Evolutionary conservation across 1,140 invertebrate species (phyloP).

Genomic region (Notospermus geniculatus): DNA sequence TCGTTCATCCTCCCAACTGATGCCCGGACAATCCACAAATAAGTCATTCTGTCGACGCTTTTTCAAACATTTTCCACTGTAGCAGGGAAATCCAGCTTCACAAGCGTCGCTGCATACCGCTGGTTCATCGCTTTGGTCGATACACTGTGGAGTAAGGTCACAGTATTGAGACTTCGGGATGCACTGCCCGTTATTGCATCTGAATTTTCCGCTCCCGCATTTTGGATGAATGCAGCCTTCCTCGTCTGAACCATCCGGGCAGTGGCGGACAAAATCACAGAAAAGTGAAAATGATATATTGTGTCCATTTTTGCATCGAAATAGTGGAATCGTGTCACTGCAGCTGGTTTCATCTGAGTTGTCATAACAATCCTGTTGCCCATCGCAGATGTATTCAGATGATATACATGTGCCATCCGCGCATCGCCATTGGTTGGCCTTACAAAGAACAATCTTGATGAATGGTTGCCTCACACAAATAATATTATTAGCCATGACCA

Average conservation of each 20-base stretch:
- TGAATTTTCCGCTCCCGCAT: neutral
- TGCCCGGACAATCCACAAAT: neutral
- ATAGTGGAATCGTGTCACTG: neutral
- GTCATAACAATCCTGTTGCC: neutral
- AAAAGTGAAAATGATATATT: neutral
- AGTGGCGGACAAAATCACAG: conserved; percentile 3
- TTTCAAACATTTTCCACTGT: neutral
- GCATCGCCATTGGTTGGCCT: neutral
- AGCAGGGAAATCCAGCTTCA: neutral
- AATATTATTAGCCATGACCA: too few relatives aligned
- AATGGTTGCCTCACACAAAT: too few relatives aligned
- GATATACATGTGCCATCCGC: neutral
- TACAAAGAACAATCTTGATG: too few relatives aligned
- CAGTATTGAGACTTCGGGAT: neutral
- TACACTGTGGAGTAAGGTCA: neutral
- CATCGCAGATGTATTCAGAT: neutral
- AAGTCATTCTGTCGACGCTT: neutral
- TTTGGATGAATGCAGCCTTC: neutral
- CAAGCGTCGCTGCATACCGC: neutral
- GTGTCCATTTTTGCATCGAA: neutral
- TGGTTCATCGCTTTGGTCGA: neutral
- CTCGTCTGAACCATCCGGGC: neutral
- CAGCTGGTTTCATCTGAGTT: neutral
- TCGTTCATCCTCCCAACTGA: conserved; percentile 1
- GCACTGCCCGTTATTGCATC: conserved; percentile 3